phyloP scores from a whole-genome alignment of 2,797 vertebrate species.

The Carapus acus region DNA sequence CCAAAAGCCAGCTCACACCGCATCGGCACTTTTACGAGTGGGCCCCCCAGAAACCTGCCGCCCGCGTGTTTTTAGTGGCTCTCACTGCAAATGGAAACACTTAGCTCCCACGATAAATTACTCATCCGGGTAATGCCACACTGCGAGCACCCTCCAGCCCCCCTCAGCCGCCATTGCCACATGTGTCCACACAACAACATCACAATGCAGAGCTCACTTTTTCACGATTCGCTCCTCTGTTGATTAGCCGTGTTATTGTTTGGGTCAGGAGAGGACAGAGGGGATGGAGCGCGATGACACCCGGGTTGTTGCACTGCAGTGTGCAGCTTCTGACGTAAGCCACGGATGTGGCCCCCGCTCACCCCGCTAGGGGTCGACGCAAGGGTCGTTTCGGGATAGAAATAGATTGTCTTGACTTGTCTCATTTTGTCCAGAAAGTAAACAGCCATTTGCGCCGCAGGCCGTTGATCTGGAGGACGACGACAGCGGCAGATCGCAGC shows the following conservation, averaged over 20 bases:
- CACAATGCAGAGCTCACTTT: conserved; percentile 43
- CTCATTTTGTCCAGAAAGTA: conserved; percentile 62
- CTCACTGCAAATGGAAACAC: conserved; percentile 75
- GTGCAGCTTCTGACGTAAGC: conserved; percentile 54
- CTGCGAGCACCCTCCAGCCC: conserved; percentile 52
- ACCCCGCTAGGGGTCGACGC: conserved; percentile 44
- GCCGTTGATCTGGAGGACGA: conserved; percentile 61
- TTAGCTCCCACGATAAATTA: conserved; percentile 74
- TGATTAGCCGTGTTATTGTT: conserved; percentile 28
- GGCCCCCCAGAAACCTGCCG: conserved; percentile 73
- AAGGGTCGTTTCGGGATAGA: conserved; percentile 59
- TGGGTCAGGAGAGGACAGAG: conserved; percentile 34
- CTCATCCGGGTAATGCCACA: conserved; percentile 62
- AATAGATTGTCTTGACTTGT: conserved; percentile 58
- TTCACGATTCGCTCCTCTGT: conserved; percentile 35
- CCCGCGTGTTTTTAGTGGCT: conserved; percentile 73
- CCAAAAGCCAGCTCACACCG: conserved; percentile 59
- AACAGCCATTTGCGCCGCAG: conserved; percentile 63
- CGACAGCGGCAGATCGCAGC: conserved; percentile 39
- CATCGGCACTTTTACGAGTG: conserved; percentile 68
- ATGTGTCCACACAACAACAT: conserved; percentile 36
- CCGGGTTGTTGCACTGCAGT: conserved; percentile 45
- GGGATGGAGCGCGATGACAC: conserved; percentile 25
- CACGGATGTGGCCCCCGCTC: conserved; percentile 37
- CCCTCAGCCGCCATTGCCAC: conserved; percentile 29